These are phyloP conservation scores for Pterophyllum scalare DNA, from an alignment of 2,113 vertebrate genomes.

Conservation along the genomic window DNA sequence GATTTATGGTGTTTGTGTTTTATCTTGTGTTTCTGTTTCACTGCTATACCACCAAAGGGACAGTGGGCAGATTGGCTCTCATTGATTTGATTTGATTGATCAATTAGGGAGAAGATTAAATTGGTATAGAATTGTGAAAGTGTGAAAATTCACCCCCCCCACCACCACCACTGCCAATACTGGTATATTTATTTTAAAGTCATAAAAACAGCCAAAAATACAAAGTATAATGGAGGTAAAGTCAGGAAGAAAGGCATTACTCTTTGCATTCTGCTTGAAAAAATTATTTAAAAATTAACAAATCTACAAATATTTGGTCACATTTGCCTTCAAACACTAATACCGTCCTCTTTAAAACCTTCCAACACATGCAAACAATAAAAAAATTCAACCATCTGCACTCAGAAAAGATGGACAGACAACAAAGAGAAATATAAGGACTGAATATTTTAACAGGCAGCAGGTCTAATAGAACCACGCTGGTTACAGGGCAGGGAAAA, in stretches of 20 bases:
- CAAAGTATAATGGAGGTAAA: background rate
- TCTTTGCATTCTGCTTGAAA: too few relatives aligned
- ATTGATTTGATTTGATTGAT: slow-evolving; percentile 3
- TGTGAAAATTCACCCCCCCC: background rate
- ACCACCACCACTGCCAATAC: background rate
- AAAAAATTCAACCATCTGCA: background rate
- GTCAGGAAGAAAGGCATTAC: background rate
- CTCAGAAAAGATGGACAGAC: background rate
- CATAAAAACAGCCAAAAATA: background rate
- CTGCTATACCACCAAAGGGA: background rate
- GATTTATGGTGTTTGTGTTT: slow-evolving; percentile 5
- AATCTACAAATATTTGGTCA: too few relatives aligned
- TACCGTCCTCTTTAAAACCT: background rate
- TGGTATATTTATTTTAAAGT: background rate
- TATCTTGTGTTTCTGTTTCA: background rate
- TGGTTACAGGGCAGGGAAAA: slow-evolving; percentile 7
- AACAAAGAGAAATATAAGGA: background rate
- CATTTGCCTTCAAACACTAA: background rate
- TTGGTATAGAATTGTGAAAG: background rate
- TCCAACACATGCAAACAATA: background rate
- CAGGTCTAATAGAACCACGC: background rate
- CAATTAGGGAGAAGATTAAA: background rate
- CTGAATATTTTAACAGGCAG: background rate
- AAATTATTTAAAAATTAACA: too few relatives aligned
- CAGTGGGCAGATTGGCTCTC: background rate